Percentiles rank a stretch among this genome's conserved stretches.
phyloP scores from a whole-genome alignment of 2,113 vertebrate species.

The Brachionichthys hirsutus region DNA sequence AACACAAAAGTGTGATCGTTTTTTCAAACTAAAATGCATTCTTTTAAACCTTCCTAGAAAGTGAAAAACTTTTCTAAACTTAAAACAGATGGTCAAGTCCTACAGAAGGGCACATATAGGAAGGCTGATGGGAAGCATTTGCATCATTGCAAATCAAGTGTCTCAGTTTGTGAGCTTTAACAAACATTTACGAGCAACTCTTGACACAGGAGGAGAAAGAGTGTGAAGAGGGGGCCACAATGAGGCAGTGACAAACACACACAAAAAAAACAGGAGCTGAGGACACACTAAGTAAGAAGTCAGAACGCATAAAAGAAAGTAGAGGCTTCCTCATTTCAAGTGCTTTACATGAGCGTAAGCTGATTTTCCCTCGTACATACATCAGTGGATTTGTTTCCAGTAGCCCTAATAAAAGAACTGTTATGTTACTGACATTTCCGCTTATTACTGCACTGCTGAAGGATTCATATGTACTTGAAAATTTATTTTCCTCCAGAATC shows the following conservation, averaged over 20 bases:
- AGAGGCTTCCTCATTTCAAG: too few relatives aligned
- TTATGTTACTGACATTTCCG: conserved; percentile 71
- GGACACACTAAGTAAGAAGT: too few relatives aligned
- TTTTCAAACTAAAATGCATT: conserved; percentile 63
- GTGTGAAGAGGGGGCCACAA: too few relatives aligned
- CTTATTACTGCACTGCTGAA: conserved; percentile 62
- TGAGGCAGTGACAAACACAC: too few relatives aligned
- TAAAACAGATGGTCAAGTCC: too few relatives aligned
- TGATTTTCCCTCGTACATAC: too few relatives aligned
- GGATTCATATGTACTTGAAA: conserved; percentile 71
- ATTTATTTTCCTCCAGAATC: conserved; percentile 65
- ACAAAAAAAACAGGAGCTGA: too few relatives aligned
- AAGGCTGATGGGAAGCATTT: too few relatives aligned
- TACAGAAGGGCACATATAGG: too few relatives aligned
- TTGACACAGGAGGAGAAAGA: too few relatives aligned
- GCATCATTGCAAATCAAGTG: conserved; percentile 1
- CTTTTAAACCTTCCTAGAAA: conserved; percentile 34
- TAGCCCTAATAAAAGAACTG: conserved; percentile 72
- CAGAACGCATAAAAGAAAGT: too few relatives aligned
- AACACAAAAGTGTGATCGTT: conserved; percentile 60
- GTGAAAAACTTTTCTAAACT: background rate
- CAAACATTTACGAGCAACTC: conserved; percentile 52
- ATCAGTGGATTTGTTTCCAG: conserved; percentile 64
- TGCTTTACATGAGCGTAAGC: too few relatives aligned
- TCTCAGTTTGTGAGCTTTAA: background rate